Conservation (phyloP, 1,140 invertebrate genomes). For the Augochlora pura region DNA sequence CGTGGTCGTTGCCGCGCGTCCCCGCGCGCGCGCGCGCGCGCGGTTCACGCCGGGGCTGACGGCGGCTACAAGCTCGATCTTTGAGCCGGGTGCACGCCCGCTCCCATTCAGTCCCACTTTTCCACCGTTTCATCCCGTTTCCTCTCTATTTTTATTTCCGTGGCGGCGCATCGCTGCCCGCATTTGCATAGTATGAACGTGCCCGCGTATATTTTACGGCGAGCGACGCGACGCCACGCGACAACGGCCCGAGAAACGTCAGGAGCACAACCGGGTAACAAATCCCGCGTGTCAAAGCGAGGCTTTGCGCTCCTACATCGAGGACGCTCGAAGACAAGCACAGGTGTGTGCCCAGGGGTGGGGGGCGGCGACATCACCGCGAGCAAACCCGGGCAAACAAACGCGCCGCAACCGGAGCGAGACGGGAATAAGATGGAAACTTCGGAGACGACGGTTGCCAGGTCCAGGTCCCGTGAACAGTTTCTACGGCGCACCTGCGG, state of each 20-base stretch:
- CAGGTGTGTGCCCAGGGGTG: background rate
- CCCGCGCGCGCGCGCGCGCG: no score
- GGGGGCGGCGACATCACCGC: no score
- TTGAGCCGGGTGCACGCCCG: no score
- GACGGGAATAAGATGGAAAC: background rate
- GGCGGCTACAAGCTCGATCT: no score
- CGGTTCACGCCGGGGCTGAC: no score
- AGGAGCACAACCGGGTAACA: constrained; percentile 29
- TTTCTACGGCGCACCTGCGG: no score
- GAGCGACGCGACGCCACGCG: no score
- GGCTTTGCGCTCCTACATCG: constrained; percentile 8
- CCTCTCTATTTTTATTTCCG: constrained; percentile 32
- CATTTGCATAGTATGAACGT: constrained; percentile 31
- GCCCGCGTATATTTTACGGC: constrained; percentile 34
- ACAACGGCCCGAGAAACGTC: constrained; percentile 3
- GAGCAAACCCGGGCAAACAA: background rate
- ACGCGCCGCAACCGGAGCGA: background rate
- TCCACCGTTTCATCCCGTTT: background rate
- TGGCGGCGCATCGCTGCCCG: background rate
- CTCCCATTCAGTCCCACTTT: constrained; percentile 1
- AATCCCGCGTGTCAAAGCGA: constrained; percentile 36
- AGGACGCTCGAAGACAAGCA: constrained; percentile 36
- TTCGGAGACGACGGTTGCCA: no score
- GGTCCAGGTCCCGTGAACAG: no score
- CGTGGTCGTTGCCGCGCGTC: no score